Evolutionary conservation across 2,113 vertebrate species (phyloP), one percentile per base, ranked within the genome.

Genomic region (Helogale parvula): DNA sequence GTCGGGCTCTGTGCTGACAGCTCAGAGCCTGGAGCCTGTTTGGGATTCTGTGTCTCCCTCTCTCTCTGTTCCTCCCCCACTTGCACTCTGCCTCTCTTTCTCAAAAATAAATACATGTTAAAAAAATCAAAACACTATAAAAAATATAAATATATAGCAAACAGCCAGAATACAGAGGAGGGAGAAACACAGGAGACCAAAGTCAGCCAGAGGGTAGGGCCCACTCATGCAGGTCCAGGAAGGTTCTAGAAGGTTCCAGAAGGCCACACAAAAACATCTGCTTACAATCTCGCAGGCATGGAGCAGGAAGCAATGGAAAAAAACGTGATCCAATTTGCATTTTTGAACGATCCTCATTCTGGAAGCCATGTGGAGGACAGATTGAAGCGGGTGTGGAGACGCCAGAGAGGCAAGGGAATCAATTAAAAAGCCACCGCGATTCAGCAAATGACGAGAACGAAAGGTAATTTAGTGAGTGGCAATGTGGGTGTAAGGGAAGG

Each of bases 401-500:
- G 92, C 19, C 89, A 95, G 96, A 92, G 96, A 92, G 45, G 77
- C 94, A 93, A 94, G 88, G 92, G 97, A 94, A 97, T 94, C 96
- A 92, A 88, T 93, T 91, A 95, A 95, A 90, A 90, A 95, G 97
- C 80, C 79, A 65, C 23, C 0, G 0, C 50, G 71, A 95, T 60
- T 96, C 87, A 19, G 95, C 97, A 95, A 87, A 94, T 25, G 92
- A 94, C 31, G 77, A 95, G 96, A 97, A 98, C 96, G 96, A 96
- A 97, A 77, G 93, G 98, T 96, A 90, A 97, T 95, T 93, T 88
- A 88, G 80, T 87, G 79, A n/a, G 80, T 79, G 96, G 90, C 66
- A 33, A 66, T 77, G 90, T 96, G 90, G 96, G 94, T 57, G 29
- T 86, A 88, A 88, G 92, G 38, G 81, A 97, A 95, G 84, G 57